Percentiles rank a stretch among this genome's conserved stretches.
These are phyloP conservation scores for Astatotilapia flaviijosephi DNA, from an alignment of 2,113 vertebrate genomes.

Conservation along the genomic window DNA sequence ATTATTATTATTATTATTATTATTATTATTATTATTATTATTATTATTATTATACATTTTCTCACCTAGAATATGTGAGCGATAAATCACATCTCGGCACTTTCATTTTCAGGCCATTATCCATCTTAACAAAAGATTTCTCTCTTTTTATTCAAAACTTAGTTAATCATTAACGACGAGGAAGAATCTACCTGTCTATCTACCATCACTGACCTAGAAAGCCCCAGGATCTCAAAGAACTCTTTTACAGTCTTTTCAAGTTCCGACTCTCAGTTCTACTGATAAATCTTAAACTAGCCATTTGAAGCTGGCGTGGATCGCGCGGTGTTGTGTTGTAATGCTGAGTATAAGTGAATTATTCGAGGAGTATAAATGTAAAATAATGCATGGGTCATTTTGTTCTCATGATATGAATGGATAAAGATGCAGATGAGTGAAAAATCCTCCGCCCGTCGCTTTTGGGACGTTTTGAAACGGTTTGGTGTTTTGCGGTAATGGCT, in stretches of 20 bases:
- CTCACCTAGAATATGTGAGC: not conserved
- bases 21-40: not conserved
- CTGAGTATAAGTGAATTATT: not conserved
- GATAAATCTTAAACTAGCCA: not conserved
- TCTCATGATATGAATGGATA: not conserved
- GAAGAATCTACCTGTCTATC: conserved; percentile 59
- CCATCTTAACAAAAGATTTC: conserved; percentile 20
- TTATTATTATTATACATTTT: not conserved
- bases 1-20: not conserved
- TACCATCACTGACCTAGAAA: conserved; percentile 36
- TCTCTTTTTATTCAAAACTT: conserved; percentile 20
- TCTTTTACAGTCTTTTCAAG: not conserved
- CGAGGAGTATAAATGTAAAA: not conserved
- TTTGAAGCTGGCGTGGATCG: not conserved
- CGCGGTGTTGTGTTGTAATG: not conserved
- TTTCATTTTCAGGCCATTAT: conserved; percentile 1
- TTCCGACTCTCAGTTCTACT: not conserved
- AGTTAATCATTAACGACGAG: conserved; percentile 55
- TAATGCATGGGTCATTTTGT: not conserved
- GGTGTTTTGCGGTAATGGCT: not conserved
- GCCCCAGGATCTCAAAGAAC: not conserved
- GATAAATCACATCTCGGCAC: not conserved
- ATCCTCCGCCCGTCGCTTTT: not conserved
- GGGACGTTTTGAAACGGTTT: not conserved
- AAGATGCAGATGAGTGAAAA: not conserved